Evolutionary conservation across 2,888 invertebrate species (phyloP).

Genomic region (Nomada hirtipes): DNA sequence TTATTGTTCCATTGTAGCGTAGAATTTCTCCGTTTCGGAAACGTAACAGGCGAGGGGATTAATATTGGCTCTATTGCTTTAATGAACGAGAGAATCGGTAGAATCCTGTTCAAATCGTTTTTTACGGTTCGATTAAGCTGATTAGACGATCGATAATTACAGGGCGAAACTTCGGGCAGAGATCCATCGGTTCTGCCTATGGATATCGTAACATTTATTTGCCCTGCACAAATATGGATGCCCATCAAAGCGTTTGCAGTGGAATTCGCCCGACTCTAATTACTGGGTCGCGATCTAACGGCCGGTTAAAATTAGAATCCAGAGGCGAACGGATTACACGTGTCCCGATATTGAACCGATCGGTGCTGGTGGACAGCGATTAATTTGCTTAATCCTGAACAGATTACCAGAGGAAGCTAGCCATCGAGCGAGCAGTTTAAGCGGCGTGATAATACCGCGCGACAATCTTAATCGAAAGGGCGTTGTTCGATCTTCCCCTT

Average conservation of each 20-base stretch:
- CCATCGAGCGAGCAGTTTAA: slow-evolving; percentile 14
- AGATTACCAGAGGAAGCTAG: slow-evolving; percentile 48
- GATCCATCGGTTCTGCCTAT: neutral
- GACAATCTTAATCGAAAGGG: slow-evolving; percentile 57
- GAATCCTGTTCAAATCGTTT: neutral
- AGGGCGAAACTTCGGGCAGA: neutral
- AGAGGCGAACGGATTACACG: slow-evolving; percentile 48
- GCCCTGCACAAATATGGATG: slow-evolving; percentile 51
- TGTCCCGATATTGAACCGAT: slow-evolving; percentile 54
- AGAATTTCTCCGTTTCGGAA: neutral
- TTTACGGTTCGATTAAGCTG: slow-evolving; percentile 3
- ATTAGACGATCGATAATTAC: slow-evolving; percentile 21
- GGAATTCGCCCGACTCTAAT: slow-evolving; percentile 52
- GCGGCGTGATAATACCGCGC: slow-evolving; percentile 34
- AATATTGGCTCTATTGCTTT: neutral
- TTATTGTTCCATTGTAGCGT: neutral
- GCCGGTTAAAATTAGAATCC: slow-evolving; percentile 50
- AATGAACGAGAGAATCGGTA: neutral
- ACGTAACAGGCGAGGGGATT: slow-evolving; percentile 3
- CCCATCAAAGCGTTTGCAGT: slow-evolving; percentile 48
- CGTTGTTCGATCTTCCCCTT: slow-evolving; percentile 28
- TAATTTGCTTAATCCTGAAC: slow-evolving; percentile 58
- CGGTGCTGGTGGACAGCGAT: slow-evolving; percentile 43
- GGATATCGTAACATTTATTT: slow-evolving; percentile 63
- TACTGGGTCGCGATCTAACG: slow-evolving; percentile 15